Evolutionary conservation across 1,140 invertebrate species (phyloP), one percentile per base, ranked within the genome.

Genomic region (Himalopsyche phryganea): DNA sequence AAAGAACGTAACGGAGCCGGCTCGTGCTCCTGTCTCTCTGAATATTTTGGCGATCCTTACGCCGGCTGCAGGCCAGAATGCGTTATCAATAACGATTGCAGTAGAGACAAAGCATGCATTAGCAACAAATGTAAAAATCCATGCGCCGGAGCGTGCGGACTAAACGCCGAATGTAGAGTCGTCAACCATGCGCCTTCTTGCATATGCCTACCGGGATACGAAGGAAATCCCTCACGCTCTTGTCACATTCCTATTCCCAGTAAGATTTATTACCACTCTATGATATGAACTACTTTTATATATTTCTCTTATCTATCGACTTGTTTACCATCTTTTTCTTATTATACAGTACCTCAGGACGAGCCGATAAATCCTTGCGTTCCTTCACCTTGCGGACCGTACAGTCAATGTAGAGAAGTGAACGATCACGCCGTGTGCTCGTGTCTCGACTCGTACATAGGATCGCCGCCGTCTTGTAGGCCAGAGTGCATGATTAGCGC

Each of bases 401-500:
- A 86, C 69, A 87, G 86, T 67, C 71, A 83, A 58, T 91, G 88
- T 71, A 80, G 81, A 58, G 79, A 79, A 40, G 71, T 79, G 56
- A 84, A 84, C 60, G 80, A 77, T 6, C 81, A 86, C 64, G 84
- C 85, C 18, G 85, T 87, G 18, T 91, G 88, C 69, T 84, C 85
- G 51, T 90, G 87, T 65, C 72, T 83, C 62, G 71, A 79, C 63
- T 80, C 83, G 66, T 87, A 85, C 67, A 81, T 83, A 58, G 86
- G 87, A 32, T 79, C 83, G 50, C 86, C 87, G 41, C 87, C 85
- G 14, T 81, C 81, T 59, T 90, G 87, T 71, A 80, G 83, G 65
- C 87, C 86, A 13, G 86, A 89, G 76, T 90, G 88, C 71, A 81
- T 86, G 66, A 82, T 85, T 61, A 89, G 86, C 70, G 84, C 83